Percentiles rank a stretch among this genome's conserved stretches.
phyloP scores from a whole-genome alignment of 2,888 invertebrate genomes.

The Trimorus sp. region DNA sequence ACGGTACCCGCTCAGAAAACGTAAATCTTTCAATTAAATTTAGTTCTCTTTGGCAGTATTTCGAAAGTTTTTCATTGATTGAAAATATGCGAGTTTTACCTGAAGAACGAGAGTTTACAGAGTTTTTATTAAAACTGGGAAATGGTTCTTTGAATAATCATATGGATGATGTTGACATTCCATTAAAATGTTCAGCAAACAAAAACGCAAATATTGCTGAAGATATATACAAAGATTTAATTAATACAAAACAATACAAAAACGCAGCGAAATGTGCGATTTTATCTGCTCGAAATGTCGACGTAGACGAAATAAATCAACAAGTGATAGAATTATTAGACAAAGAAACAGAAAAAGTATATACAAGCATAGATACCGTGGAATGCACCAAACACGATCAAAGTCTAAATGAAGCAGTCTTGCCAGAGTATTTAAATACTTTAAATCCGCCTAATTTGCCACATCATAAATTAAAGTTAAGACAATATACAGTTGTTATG shows the following conservation, averaged over 20 bases:
- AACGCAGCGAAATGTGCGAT: slow-evolving; percentile 60
- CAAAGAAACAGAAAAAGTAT: slow-evolving; percentile 30
- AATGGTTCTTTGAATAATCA: slow-evolving; percentile 52
- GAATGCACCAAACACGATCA: not conserved
- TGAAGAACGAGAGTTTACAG: slow-evolving; percentile 58
- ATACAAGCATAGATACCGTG: not conserved
- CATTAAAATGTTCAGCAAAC: slow-evolving; percentile 36
- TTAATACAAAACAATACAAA: slow-evolving; percentile 36
- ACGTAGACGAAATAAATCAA: too few relatives aligned
- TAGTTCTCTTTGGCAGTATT: not conserved
- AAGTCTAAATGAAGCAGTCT: not conserved
- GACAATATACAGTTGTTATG: too few relatives aligned
- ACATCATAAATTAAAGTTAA: slow-evolving; percentile 55
- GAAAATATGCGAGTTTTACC: slow-evolving; percentile 50
- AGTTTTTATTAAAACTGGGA: slow-evolving; percentile 62
- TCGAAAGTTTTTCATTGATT: not conserved
- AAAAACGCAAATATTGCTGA: slow-evolving; percentile 37
- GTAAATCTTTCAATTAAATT: too few relatives aligned
- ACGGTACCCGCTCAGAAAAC: slow-evolving; percentile 37
- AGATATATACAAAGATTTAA: not conserved
- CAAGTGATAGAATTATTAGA: slow-evolving; percentile 19
- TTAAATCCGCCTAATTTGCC: not conserved
- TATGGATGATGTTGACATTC: slow-evolving; percentile 53
- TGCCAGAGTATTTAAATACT: too few relatives aligned
- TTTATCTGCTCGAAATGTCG: too few relatives aligned